phyloP scores from a whole-genome alignment of 2,113 vertebrate species.

The Anguilla rostrata region DNA sequence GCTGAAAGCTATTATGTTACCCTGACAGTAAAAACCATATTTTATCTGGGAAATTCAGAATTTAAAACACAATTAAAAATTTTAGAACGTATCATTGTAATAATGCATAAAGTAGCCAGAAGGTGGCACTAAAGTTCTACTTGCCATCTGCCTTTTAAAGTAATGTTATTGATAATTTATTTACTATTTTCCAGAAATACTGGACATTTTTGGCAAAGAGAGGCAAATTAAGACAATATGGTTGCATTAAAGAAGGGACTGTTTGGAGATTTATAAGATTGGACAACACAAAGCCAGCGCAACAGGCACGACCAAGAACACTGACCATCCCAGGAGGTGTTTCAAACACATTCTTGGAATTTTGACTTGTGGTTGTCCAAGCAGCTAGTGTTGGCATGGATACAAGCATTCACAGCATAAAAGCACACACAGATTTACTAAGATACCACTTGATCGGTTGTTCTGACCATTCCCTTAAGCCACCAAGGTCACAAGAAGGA shows the following conservation, averaged over 20 bases:
- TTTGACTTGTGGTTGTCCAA: neutral
- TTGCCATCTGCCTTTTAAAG: neutral
- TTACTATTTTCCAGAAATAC: neutral
- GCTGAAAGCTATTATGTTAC: no score
- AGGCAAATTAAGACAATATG: neutral
- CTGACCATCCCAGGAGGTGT: neutral
- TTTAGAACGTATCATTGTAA: neutral
- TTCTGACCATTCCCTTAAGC: constrained; percentile 30
- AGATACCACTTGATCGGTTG: constrained; percentile 17
- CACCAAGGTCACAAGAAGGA: constrained; percentile 29
- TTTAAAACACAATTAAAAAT: neutral
- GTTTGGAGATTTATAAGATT: neutral
- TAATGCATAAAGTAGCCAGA: neutral
- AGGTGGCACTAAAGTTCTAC: constrained; percentile 9
- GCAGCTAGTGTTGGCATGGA: neutral
- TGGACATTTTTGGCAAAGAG: neutral
- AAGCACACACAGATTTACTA: constrained; percentile 32
- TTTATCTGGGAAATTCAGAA: neutral
- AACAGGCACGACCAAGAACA: neutral
- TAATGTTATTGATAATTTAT: neutral
- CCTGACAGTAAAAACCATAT: no score
- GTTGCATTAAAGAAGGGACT: neutral
- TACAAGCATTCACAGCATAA: constrained; percentile 8
- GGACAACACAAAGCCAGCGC: neutral
- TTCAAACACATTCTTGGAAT: neutral